Base-by-base conservation (phyloP, 1,140 invertebrate genomes). In the Drosophila pseudoobscura region DNA sequence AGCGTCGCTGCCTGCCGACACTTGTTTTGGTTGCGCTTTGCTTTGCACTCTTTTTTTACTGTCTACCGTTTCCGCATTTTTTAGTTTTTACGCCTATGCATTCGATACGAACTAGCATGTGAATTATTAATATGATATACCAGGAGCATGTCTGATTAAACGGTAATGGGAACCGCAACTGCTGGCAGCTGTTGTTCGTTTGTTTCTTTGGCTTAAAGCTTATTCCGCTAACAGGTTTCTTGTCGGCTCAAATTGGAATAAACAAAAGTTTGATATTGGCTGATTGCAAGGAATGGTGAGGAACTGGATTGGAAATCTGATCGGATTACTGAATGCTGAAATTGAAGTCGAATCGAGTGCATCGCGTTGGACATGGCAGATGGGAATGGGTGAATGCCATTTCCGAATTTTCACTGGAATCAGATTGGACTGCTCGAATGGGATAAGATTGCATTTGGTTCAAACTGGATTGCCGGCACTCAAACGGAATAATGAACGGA, bases 161-260 rank as follows among this genome's bases (percentile, higher is more conserved):
- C 35, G 11, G 35, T 39, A 39, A 39, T 45, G 8, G 26, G 17
- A 58, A 8, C 58, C 45, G 41, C 53, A 56, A 13, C 35, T 11
- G 11, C 11, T 0, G 11, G 11, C 31, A 9, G 9, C 35, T 39
- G 31, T 57, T 52, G 26, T 55, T 58, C 61, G 46, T 60, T 73
- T 20, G 49, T 66, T 29, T 9, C 35, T 60, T 63, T 77, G 46
- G 62, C 69, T 73, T 80, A 84, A 61, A 46, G 71, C 79, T 79
- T 64, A 76, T 84, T 76, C 79, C 54, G 79, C 49, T 62, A 84
- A 76, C 75, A 79, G 80, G 80, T 79, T 83, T 75, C 58, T 24
- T 15, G 22, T 43, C 44, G 60, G 53, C 60, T 44, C 47, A 43
- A 70, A 83, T 69, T 56, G 66, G 45, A 78, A 74, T 44, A 69